Percentiles rank a stretch among this genome's conserved stretches.
Conservation (phyloP, 2,797 vertebrate species). For the Huso huso region DNA sequence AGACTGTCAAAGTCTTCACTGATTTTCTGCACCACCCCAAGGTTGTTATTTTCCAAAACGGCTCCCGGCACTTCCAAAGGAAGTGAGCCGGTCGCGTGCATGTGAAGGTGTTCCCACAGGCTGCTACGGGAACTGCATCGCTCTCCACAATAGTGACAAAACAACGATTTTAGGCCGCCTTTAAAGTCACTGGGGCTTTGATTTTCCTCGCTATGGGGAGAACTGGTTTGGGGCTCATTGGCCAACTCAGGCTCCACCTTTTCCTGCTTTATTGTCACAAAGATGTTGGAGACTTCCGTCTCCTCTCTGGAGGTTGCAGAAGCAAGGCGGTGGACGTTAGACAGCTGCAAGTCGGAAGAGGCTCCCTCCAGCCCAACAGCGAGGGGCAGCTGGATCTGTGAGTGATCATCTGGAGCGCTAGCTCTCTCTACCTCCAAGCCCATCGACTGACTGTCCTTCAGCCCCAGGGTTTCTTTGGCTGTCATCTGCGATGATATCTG, state of each 20-base stretch:
- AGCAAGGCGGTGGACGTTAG: conserved; percentile 50
- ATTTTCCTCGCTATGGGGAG: conserved; percentile 47
- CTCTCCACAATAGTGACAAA: conserved; percentile 87
- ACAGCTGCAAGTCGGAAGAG: conserved; percentile 51
- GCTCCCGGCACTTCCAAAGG: conserved; percentile 61
- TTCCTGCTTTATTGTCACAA: conserved; percentile 77
- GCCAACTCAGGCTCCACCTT: conserved; percentile 61
- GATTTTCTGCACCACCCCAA: conserved; percentile 66
- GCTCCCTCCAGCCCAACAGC: conserved; percentile 72
- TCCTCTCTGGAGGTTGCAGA: conserved; percentile 51
- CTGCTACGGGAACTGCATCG: conserved; percentile 72
- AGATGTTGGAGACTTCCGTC: conserved; percentile 56
- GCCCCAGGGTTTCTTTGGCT: conserved; percentile 58
- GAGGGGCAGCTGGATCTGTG: conserved; percentile 68
- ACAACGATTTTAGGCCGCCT: conserved; percentile 55
- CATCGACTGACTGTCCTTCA: conserved; percentile 48
- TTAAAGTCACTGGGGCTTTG: conserved; percentile 52
- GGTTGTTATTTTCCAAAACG: conserved; percentile 66
- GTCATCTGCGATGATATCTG: conserved; percentile 89
- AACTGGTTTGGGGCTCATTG: conserved; percentile 47
- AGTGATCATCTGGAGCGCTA: conserved; percentile 45
- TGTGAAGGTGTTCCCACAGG: conserved; percentile 81
- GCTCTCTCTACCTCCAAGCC: conserved; percentile 38
- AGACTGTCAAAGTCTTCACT: conserved; percentile 50
- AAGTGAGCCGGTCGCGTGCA: conserved; percentile 69